Evolutionary conservation across 2,113 vertebrate species (phyloP), one percentile per base, ranked within the genome.

Genomic region (Egretta garzetta): DNA sequence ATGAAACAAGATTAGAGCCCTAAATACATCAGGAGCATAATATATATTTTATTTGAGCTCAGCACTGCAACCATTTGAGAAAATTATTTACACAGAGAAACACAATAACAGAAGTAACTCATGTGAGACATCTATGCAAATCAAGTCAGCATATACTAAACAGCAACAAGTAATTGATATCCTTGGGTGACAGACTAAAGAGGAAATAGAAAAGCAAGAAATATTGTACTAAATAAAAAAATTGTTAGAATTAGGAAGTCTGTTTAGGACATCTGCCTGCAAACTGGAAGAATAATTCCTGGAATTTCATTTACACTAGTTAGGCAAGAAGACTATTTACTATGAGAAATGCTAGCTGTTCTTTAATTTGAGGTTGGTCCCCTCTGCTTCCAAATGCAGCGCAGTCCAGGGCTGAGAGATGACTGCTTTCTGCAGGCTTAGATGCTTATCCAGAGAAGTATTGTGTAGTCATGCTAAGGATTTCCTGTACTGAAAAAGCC

Each of bases 11-110:
- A 93, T 89, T 93, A 88, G n/a, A 86, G 37, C 55, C 63, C 62
- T 97, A 91, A 96, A 94, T 91, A 93, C 81, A 96, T 82, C 93
- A 91, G 58, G 60, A 90, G 27, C 66, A 60, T 60, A 92, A 90
- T 82, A 68, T 82, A 86, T 73, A 63, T 90, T 81, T 93, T 88
- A 93, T 88, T 89, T 91, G 94, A 83, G 27, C 64, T 96, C 74
- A 79, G 55, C 17, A 41, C 64, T 82, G 92, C 80, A 93, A 50
- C 64, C 20, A 49, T 92, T 93, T 92, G 84, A 94, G 91, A 93
- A 66, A 88, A 81, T 80, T 96, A 93, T 95, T 96, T 94, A 75
- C 49, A 53, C 19, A 32, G 72, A 81, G 86, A 83, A 90, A 67
- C 30, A 56, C 26, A 86, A 49, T 71, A 96, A 80, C 64, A 71